phyloP scores from a whole-genome alignment of 2,888 invertebrate species.

The Euplagia quadripunctaria region DNA sequence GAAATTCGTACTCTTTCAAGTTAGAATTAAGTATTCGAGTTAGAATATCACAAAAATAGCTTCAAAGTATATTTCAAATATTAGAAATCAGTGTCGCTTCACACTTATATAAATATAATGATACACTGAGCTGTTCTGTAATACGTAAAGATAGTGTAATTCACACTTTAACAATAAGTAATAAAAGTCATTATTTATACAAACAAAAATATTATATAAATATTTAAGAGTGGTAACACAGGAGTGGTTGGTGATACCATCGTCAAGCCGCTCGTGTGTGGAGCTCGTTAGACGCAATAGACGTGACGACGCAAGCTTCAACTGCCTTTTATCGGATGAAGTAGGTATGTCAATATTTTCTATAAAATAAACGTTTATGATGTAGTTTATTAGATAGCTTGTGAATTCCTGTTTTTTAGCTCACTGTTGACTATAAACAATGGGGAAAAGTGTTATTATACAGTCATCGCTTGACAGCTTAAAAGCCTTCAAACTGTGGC shows the following conservation, averaged over 20 bases:
- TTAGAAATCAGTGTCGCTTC: slow-evolving; percentile 84
- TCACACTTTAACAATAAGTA: slow-evolving; percentile 81
- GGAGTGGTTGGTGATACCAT: slow-evolving; percentile 30
- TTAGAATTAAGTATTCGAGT: slow-evolving; percentile 75
- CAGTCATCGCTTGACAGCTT: slow-evolving; percentile 84
- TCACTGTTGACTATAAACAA: slow-evolving; percentile 72
- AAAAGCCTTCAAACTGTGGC: slow-evolving; percentile 87
- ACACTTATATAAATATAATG: slow-evolving; percentile 71
- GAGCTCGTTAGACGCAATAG: slow-evolving; percentile 67
- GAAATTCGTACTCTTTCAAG: slow-evolving; percentile 59
- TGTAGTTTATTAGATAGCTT: slow-evolving; percentile 83
- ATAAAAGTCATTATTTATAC: slow-evolving; percentile 80
- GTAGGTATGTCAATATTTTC: slow-evolving; percentile 80
- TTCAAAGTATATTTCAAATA: slow-evolving; percentile 81
- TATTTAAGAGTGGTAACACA: slow-evolving; percentile 51
- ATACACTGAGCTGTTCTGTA: slow-evolving; percentile 82
- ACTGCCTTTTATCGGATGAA: slow-evolving; percentile 78
- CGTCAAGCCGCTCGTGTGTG: slow-evolving; percentile 27
- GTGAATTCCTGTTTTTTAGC: slow-evolving; percentile 77
- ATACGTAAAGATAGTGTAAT: slow-evolving; percentile 85
- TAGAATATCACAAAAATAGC: slow-evolving; percentile 83
- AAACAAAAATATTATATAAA: slow-evolving; percentile 55
- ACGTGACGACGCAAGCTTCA: slow-evolving; percentile 74
- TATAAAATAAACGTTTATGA: slow-evolving; percentile 81
- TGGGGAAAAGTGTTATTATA: slow-evolving; percentile 63